A percentile compares a stretch with the other conserved stretches of the same genome.
Conservation (phyloP, 2,113 vertebrate genomes). For the Ctenomys sociabilis region DNA sequence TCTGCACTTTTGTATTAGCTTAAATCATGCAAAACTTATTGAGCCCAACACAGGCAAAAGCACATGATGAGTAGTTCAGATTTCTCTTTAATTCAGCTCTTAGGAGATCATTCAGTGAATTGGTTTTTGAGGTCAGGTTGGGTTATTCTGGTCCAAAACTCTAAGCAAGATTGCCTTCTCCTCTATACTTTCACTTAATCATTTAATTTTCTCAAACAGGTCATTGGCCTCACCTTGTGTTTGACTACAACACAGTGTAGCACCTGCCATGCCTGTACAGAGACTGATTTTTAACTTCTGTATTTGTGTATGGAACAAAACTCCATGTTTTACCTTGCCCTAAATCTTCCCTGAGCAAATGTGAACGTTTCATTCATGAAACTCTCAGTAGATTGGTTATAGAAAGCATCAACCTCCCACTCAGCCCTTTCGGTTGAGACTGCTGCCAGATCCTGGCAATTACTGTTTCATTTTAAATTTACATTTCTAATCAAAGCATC, state of each 20-base stretch:
- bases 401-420: slow-evolving; percentile 31
- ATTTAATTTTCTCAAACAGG: slow-evolving; percentile 16
- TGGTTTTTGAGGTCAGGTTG: not conserved
- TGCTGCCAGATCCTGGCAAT: slow-evolving; percentile 54
- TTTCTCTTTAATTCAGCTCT: not conserved
- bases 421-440: slow-evolving; percentile 58
- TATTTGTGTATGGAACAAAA: slow-evolving; percentile 60
- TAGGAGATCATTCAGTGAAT: not conserved
- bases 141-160: not conserved
- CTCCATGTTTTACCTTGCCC: slow-evolving; percentile 28
- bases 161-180: not conserved
- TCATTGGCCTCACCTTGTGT: not conserved
- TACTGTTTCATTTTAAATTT: slow-evolving; percentile 66
- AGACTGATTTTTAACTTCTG: slow-evolving; percentile 65
- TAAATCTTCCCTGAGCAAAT: slow-evolving; percentile 15
- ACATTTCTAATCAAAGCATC: slow-evolving; percentile 68
- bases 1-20: not conserved
- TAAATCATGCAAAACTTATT: not conserved
- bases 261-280: not conserved
- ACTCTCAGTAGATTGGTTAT: slow-evolving; percentile 42
- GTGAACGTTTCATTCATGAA: slow-evolving; percentile 40
- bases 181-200: not conserved
- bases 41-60: not conserved
- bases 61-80: not conserved
- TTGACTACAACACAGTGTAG: not conserved